Evolutionary conservation across 1,140 invertebrate genomes (phyloP).

Genomic region (Elysia chlorotica): DNA sequence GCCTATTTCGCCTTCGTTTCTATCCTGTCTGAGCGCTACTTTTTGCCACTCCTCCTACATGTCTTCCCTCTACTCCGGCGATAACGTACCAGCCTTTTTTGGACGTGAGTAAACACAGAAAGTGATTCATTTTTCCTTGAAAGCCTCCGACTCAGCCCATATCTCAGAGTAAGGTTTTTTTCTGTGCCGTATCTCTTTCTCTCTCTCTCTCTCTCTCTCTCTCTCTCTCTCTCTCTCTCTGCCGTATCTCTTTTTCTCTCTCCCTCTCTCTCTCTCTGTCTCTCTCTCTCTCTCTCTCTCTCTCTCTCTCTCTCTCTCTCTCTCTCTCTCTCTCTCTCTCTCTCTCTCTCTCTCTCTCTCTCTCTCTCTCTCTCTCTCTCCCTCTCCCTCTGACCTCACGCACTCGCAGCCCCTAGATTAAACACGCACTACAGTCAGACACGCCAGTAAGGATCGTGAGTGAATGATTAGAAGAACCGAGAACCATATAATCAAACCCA

Average conservation of each 20-base stretch:
- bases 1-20: too few relatives aligned
- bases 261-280: conserved; percentile 4
- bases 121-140: neutral
- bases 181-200: neutral
- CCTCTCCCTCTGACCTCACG: conserved; percentile 1
- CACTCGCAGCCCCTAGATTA: too few relatives aligned
- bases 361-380: conserved; percentile 8
- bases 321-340: conserved; percentile 8
- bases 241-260: conserved; percentile 11
- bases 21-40: too few relatives aligned
- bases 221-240: conserved; percentile 7
- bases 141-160: neutral
- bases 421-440: too few relatives aligned
- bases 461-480: too few relatives aligned
- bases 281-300: conserved; percentile 16
- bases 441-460: too few relatives aligned
- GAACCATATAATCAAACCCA: too few relatives aligned
- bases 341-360: conserved; percentile 12
- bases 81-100: too few relatives aligned
- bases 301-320: conserved; percentile 9
- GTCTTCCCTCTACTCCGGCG: too few relatives aligned
- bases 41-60: too few relatives aligned
- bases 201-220: conserved; percentile 5
- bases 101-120: too few relatives aligned
- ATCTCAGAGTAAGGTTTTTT: neutral